Evolutionary conservation across 92 coral and sea anemone genomes (phyloP), one percentile per base, ranked within the genome.

Genomic region (Heliopora coerulea): DNA sequence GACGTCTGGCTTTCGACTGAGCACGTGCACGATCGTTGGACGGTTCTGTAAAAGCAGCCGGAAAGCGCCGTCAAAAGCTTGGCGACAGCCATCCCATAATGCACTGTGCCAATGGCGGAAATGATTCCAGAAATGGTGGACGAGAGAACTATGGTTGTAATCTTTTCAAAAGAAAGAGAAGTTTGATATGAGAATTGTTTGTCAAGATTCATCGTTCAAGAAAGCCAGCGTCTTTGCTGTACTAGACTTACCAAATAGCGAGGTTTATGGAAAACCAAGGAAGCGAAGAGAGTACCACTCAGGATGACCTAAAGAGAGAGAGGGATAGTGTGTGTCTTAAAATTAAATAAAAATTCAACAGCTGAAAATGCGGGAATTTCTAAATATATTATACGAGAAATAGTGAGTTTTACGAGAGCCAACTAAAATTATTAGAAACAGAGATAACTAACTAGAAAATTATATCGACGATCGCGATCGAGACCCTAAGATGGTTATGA

Each of bases 11-110:
- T 82, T 34, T 83, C 82, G 56, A 84, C 85, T 48, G 85, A 85
- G 85, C 99, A 95, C 70, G 88, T 82, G 86, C 99, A 95, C 65
- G 87, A 82, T 39, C 78, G 78, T 68, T 85, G 88, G 13, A 67
- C 75, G 28, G 86, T 75, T 20, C 75, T 86, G 81, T 90, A 95
- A 35, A 85, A 87, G 72, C 99, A 95, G 86, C 42, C 63, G 63
- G 63, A 30, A 41, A 70, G 77, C 9, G 77, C 41, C 28, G 49
- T 18, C 20, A 70, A 58, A 34, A 62, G 77, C n/a, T 54, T 50
- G 50, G 62, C 20, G n/a, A 70, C 77, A 15, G 63, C 25, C 13
- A 54, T 70, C 39, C 77, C 77, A 50, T n/a, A 70, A 70, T 70
- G 77, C 50, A 70, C 77, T 70, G 77, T 54, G 29, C 62, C 77